Evolutionary conservation across 2,888 invertebrate genomes (phyloP), one percentile per base, ranked within the genome.

Genomic region (Petrolisthes cinctipes): DNA sequence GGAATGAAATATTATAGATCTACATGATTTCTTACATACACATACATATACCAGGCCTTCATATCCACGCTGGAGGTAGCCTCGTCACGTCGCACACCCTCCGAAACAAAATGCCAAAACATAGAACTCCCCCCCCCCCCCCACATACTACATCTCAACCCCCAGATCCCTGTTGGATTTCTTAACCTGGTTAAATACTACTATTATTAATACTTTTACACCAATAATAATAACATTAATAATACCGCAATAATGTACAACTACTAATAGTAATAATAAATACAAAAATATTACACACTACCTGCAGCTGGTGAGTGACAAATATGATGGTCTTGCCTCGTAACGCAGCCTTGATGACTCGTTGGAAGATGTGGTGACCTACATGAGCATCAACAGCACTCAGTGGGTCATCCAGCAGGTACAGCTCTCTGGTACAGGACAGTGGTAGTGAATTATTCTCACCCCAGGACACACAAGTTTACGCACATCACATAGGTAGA

Each of bases 281-380:
- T 37, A 37, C 37, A 37, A 37, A 37, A 1, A 37, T 37, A 37
- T 37, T 37, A 37, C 37, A 37, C 37, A 37, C 37, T 91, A 93
- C 93, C 92, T 95, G 94, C 20, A 94, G 92, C 91, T 95, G 95
- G 92, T 95, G 95, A 0, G 95, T 95, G 57, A 95, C 95, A 61
- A 95, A 93, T 9, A 95, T 92, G 66, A 94, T 92, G 0, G 94
- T 94, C 92, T 95, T 95, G 68, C 92, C 92, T 82, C 93, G 92
- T 37, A 95, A 92, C 51, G 93, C 93, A 54, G 93, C 93, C 9
- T 93, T 92, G 78, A 95, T 94, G 86, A 94, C 94, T 91, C 93
- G 92, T 71, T 94, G 93, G 91, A 95, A 94, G 89, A 95, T 94
- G 79, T 93, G 93, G 53, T 93, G 92, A 0, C 93, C 94, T 4